Conservation (phyloP, 2,888 invertebrate species). For the Limnephilus marmoratus region DNA sequence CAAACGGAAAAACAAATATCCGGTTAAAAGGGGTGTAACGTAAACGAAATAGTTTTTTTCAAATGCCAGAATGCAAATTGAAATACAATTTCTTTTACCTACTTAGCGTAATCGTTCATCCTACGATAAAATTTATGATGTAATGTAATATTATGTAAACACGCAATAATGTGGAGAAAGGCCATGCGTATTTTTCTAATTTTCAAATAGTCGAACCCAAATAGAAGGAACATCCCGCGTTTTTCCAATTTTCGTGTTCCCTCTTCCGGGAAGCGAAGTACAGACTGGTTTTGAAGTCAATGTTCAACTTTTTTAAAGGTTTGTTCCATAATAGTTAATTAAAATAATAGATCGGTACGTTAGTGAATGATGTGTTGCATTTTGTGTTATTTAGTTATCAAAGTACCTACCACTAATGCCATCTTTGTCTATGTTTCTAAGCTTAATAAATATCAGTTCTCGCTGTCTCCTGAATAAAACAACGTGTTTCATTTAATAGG, state of each 20-base stretch:
- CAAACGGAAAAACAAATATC: no score
- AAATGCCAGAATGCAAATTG: no score
- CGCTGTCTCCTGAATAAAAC: no score
- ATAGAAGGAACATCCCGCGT: conserved; percentile 27
- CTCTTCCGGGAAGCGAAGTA: conserved; percentile 5
- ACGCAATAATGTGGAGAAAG: not conserved
- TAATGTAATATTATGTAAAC: not conserved
- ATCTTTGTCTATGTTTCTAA: no score
- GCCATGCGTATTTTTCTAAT: conserved; percentile 7
- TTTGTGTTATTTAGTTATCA: no score
- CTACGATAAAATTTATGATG: not conserved
- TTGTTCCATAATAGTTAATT: not conserved
- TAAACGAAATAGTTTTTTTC: no score
- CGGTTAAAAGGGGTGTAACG: not conserved
- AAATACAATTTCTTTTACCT: not conserved
- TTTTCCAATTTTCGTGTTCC: conserved; percentile 50
- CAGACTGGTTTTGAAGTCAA: not conserved
- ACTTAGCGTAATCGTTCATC: not conserved
- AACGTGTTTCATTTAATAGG: no score
- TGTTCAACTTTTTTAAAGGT: not conserved
- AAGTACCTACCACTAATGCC: no score
- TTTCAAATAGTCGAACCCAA: conserved; percentile 34
- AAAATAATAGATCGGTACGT: not conserved
- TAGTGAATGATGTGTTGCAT: no score
- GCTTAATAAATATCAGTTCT: no score